Percentiles rank a stretch among this genome's conserved stretches.
Evolutionary conservation across 2,797 vertebrate species (phyloP).

Genomic region (Parotocinclus haroldoi): DNA sequence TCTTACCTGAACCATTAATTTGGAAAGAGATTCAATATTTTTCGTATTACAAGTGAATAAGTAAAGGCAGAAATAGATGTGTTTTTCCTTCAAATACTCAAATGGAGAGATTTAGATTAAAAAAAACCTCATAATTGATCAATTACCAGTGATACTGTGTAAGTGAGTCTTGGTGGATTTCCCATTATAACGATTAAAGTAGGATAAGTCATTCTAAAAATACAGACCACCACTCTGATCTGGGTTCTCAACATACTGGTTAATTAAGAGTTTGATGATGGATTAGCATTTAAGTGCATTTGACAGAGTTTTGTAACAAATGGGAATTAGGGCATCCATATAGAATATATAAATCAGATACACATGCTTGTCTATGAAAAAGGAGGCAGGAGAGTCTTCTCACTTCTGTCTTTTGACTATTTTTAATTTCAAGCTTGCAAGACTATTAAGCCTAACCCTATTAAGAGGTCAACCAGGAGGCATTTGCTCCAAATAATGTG

Average conservation of each 20-base stretch:
- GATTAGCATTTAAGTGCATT: constrained; percentile 53
- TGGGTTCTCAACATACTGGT: constrained; percentile 57
- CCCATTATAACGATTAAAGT: constrained; percentile 8
- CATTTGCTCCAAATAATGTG: constrained; percentile 12
- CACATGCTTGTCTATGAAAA: constrained; percentile 6
- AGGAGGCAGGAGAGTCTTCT: neutral
- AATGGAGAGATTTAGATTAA: constrained; percentile 6
- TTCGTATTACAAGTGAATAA: no score
- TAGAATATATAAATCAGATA: constrained; percentile 28
- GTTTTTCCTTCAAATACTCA: neutral
- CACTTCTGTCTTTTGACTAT: neutral
- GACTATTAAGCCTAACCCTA: no score
- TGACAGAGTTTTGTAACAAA: constrained; percentile 38
- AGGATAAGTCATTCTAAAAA: constrained; percentile 17
- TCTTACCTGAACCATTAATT: no score
- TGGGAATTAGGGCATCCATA: constrained; percentile 10
- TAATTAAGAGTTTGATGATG: constrained; percentile 59
- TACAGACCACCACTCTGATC: constrained; percentile 50
- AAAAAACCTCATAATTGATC: constrained; percentile 12
- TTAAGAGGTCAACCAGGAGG: constrained; percentile 4
- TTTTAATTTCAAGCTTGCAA: constrained; percentile 3
- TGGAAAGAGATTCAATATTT: no score
- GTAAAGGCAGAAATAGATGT: no score
- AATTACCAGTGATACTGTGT: neutral
- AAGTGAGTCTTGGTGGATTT: constrained; percentile 19